Evolutionary conservation across 2,113 vertebrate genomes (phyloP), one percentile per base, ranked within the genome.

Genomic region (Phalacrocorax aristotelis): DNA sequence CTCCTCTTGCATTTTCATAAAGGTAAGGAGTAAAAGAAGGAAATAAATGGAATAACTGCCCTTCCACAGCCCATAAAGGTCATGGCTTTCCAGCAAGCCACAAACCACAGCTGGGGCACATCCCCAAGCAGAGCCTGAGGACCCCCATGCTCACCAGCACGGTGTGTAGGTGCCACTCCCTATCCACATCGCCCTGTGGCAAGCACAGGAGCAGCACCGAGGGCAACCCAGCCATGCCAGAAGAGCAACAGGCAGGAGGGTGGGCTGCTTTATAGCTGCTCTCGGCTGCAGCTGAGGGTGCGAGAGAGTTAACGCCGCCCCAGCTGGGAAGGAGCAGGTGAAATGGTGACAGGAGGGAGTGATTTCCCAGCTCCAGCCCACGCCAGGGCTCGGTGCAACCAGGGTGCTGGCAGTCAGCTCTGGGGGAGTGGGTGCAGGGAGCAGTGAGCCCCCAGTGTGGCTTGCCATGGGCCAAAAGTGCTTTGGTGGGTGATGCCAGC

Each of bases 281-380:
- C 68, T 25, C 8, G 1, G 26, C 49, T 32, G 36, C 49, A n/a
- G 60, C 62, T 40, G 57, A 40, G 51, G 58, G 27, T 36, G 38
- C 0, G 20, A 32, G 40, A 34, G 83, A 11, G n/a, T 69, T 66
- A 83, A 91, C 0, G 0, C 11, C 1, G 3, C n/a, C 58, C 71
- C 68, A 32, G 62, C 62, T 40, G 83, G 91, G 74, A 91, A 44
- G 79, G 30, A 86, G 70, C 70, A 64, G 84, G 88, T 80, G 78
- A 85, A 81, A 68, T 10, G 22, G 68, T 11, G 87, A 55, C 48
- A 57, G 76, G 16, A 82, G 34, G 65, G 71, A 81, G 70, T 6
- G 5, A 91, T 46, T 84, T 60, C 62, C 62, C 30, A 1, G 36
- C 29, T 49, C 27, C 46, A 34, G n/a, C 66, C 75, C 62, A 22